A percentile compares a stretch with the other conserved stretches of the same genome.
These are phyloP conservation scores for Pandemis corylana DNA, from an alignment of 2,888 invertebrate species.

Conservation along the genomic window DNA sequence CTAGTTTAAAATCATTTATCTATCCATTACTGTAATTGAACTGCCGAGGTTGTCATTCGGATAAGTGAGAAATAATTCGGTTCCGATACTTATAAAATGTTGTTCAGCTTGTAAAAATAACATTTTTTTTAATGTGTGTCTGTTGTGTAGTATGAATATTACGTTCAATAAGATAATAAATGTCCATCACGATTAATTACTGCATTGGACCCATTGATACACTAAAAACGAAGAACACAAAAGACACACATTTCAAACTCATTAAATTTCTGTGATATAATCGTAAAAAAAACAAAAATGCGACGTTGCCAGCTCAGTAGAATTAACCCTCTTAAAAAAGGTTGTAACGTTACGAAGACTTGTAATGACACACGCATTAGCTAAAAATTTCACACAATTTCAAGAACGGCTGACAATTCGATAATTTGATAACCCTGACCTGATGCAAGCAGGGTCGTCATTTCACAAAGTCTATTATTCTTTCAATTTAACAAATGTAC, in stretches of 20 bases:
- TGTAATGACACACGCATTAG: not conserved
- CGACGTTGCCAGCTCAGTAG: too few species aligned
- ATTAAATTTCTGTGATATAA: too few species aligned
- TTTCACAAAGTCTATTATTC: not conserved
- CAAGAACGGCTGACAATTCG: not conserved
- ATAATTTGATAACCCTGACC: conserved; percentile 13
- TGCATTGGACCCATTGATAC: too few species aligned
- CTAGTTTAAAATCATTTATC: conserved; percentile 7
- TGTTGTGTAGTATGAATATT: not conserved
- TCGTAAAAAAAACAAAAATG: too few species aligned
- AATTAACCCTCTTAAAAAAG: not conserved
- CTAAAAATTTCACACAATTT: conserved; percentile 5
- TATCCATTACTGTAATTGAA: conserved; percentile 13
- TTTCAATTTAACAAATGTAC: conserved; percentile 2
- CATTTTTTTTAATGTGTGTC: too few species aligned
- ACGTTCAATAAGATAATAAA: not conserved
- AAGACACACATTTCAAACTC: too few species aligned
- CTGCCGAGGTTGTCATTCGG: conserved; percentile 8
- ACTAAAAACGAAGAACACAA: too few species aligned
- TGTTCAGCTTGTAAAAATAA: not conserved
- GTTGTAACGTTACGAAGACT: not conserved
- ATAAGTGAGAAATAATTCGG: conserved; percentile 3
- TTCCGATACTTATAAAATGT: not conserved
- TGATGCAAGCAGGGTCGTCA: conserved; percentile 1
- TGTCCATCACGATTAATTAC: too few species aligned